Evolutionary conservation across 2,113 vertebrate species (phyloP).

Genomic region (Lates calcarifer): DNA sequence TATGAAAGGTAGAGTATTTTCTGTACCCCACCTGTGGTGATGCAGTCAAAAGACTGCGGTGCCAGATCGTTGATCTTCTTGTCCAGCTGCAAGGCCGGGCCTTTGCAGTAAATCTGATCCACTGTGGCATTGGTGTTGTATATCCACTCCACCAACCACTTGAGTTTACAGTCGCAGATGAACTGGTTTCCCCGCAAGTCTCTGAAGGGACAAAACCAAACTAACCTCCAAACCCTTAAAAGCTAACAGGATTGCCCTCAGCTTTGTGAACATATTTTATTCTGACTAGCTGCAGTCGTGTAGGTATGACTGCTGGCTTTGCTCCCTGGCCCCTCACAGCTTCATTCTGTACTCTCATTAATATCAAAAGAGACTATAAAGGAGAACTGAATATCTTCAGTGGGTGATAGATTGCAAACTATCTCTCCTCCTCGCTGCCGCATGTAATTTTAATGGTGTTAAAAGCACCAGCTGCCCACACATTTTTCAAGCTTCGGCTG

Average conservation of each 20-base stretch:
- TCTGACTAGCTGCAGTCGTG: conserved; percentile 4
- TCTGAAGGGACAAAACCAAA: conserved; percentile 76
- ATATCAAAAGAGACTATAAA: conserved; percentile 30
- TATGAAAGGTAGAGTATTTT: neutral
- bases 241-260: neutral
- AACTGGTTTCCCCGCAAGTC: conserved; percentile 97
- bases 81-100: conserved; percentile 90
- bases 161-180: conserved; percentile 97
- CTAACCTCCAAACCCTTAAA: neutral
- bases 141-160: conserved; percentile 98
- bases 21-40: conserved; percentile 91
- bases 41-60: conserved; percentile 94
- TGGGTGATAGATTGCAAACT: conserved; percentile 44
- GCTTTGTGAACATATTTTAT: conserved; percentile 6
- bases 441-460: conserved; percentile 75
- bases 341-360: conserved; percentile 37
- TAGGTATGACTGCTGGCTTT: conserved; percentile 4
- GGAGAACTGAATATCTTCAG: conserved; percentile 30
- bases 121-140: conserved; percentile 96
- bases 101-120: conserved; percentile 95
- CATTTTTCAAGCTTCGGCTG: conserved; percentile 66
- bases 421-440: conserved; percentile 31
- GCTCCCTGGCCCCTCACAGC: conserved; percentile 23
- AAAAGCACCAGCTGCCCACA: conserved; percentile 71
- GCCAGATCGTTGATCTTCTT: conserved; percentile 94